These are phyloP conservation scores for Gymnopithys bicolor DNA, from an alignment of 2,797 vertebrate species.

Conservation along the genomic window DNA sequence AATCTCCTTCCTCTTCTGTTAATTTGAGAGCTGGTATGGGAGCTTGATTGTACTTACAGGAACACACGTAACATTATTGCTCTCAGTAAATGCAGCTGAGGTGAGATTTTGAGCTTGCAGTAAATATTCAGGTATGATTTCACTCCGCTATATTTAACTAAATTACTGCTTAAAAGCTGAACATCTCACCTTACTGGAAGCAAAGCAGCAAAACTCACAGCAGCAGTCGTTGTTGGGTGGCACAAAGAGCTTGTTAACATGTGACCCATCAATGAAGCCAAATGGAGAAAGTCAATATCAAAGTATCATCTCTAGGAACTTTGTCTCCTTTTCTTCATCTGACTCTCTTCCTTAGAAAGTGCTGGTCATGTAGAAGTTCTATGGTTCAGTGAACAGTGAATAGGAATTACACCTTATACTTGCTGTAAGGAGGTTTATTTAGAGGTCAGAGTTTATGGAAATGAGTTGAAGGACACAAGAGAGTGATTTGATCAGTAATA, in stretches of 20 bases:
- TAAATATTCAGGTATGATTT: conserved; percentile 19
- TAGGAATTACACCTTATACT: not conserved
- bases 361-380: not conserved
- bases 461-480: not conserved
- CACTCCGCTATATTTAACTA: conserved; percentile 8
- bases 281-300: not conserved
- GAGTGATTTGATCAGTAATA: not conserved
- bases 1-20: conserved; percentile 23
- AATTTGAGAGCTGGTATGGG: conserved; percentile 13
- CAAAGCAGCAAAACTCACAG: not conserved
- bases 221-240: not conserved
- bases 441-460: not conserved
- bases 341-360: not conserved
- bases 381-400: not conserved
- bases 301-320: not conserved
- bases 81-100: not conserved
- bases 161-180: not conserved
- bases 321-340: not conserved
- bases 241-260: not conserved
- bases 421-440: not conserved
- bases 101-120: not conserved
- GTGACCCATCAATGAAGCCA: not conserved
- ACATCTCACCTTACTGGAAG: conserved; percentile 9
- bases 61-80: not conserved
- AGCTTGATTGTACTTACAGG: conserved; percentile 21